Conservation (phyloP, 2,113 vertebrate species). For the Herpailurus yagouaroundi region DNA sequence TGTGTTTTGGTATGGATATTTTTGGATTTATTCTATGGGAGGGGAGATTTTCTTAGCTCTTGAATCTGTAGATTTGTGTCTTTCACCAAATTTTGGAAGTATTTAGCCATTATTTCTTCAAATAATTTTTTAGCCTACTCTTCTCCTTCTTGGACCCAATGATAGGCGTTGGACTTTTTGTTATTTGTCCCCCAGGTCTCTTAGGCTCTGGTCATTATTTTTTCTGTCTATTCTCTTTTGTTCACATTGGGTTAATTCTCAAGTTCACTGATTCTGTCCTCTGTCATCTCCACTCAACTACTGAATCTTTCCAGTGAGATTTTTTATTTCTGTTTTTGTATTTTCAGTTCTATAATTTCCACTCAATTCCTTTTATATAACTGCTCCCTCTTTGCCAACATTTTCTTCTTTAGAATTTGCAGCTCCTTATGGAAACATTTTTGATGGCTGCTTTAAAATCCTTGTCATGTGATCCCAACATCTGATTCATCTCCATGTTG, state of each 20-base stretch:
- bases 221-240: neutral
- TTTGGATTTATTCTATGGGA: neutral
- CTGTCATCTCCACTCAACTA: neutral
- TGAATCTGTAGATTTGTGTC: neutral
- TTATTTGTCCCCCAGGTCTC: neutral
- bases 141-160: neutral
- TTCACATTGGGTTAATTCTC: neutral
- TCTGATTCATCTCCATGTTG: neutral
- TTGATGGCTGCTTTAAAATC: neutral
- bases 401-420: neutral
- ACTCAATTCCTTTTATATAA: neutral
- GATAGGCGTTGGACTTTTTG: neutral
- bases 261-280: neutral
- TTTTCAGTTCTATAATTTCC: neutral
- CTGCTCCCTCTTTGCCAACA: neutral
- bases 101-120: neutral
- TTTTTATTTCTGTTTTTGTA: neutral
- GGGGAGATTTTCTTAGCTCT: neutral
- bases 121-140: neutral
- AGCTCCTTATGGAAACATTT: neutral
- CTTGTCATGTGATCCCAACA: neutral
- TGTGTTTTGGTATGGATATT: neutral
- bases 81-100: neutral
- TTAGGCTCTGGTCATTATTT: neutral
- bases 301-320: neutral